phyloP scores from a whole-genome alignment of 2,113 vertebrate species.

The Bostrychus sinensis region DNA sequence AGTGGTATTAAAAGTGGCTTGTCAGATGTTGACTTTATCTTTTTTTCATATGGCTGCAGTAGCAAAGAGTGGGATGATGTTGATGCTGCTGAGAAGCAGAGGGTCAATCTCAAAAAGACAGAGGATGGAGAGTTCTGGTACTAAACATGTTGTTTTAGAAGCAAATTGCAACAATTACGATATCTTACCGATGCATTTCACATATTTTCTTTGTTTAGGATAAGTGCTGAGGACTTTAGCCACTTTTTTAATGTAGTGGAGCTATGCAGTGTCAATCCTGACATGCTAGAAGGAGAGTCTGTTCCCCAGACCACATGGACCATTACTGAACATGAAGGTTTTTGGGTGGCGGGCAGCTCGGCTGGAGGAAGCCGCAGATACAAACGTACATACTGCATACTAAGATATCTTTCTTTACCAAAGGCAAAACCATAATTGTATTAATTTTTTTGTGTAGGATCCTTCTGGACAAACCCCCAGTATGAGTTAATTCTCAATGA shows the following conservation, averaged over 20 bases:
- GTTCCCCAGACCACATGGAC: constrained; percentile 52
- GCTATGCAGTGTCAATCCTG: constrained; percentile 79
- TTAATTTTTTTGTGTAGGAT: constrained; percentile 46
- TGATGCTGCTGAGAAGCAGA: constrained; percentile 68
- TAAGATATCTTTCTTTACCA: neutral
- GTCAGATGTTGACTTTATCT: constrained; percentile 1
- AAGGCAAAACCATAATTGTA: neutral
- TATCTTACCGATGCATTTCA: neutral
- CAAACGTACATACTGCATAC: constrained; percentile 50
- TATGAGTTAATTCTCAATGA: constrained; percentile 73
- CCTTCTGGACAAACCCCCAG: constrained; percentile 83
- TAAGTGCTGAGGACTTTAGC: constrained; percentile 76
- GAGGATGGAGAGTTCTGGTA: constrained; percentile 87
- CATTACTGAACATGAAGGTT: constrained; percentile 74
- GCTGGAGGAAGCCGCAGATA: constrained; percentile 78
- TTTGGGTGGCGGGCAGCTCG: constrained; percentile 74
- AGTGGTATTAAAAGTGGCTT: neutral
- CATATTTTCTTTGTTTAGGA: constrained; percentile 64
- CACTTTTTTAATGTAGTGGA: constrained; percentile 75
- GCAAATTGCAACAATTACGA: neutral
- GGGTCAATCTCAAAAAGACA: constrained; percentile 66
- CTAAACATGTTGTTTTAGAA: neutral
- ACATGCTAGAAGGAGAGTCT: constrained; percentile 50
- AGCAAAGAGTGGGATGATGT: constrained; percentile 74
- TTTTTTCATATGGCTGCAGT: constrained; percentile 51